A percentile compares a stretch with the other conserved stretches of the same genome.
phyloP scores from a whole-genome alignment of 2,113 vertebrate species.

The Chloropsis hardwickii region DNA sequence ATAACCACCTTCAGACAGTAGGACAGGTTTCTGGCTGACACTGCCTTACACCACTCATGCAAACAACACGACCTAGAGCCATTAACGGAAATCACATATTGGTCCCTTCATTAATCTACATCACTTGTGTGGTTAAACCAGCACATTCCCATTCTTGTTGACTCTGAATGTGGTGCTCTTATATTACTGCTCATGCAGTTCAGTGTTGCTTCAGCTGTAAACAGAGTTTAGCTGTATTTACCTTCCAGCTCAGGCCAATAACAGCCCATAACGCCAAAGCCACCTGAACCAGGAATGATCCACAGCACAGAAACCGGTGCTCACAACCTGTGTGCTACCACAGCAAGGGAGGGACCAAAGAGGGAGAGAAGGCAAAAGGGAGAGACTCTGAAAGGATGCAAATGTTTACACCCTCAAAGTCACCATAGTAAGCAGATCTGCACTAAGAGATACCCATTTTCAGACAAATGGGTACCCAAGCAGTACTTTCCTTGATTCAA shows the following conservation, averaged over 20 bases:
- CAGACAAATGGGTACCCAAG: neutral
- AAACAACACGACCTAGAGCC: neutral
- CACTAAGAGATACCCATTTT: neutral
- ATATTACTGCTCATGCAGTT: neutral
- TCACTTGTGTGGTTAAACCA: neutral
- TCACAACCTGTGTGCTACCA: accelerated
- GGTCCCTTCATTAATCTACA: neutral
- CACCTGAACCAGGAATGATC: neutral
- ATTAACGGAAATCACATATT: neutral
- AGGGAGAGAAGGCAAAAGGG: neutral
- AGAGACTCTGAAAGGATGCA: neutral
- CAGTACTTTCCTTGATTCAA: neutral
- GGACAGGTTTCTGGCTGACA: neutral
- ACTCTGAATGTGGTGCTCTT: neutral
- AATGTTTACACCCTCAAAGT: neutral
- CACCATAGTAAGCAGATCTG: neutral
- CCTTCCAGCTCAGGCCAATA: neutral
- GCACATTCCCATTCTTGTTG: neutral
- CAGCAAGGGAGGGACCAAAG: accelerated
- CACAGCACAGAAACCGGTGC: neutral
- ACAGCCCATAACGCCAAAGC: neutral
- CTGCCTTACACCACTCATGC: neutral
- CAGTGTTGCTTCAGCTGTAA: neutral
- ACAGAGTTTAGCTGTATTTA: neutral
- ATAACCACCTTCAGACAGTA: neutral